These are phyloP conservation scores for Zelleria hepariella DNA, from an alignment of 2,888 invertebrate genomes.

Conservation along the genomic window DNA sequence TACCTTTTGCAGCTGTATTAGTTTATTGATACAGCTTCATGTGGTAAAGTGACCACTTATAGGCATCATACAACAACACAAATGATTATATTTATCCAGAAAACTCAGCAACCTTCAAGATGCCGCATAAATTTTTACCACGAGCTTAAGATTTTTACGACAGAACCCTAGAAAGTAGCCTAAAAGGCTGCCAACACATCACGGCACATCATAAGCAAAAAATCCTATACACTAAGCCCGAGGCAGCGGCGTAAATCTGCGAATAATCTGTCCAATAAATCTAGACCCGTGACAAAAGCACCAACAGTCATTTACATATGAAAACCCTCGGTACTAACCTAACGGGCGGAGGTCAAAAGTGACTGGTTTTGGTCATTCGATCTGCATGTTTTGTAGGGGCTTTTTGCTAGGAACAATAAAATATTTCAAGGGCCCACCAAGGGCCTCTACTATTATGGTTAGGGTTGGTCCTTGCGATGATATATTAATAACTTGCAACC, in stretches of 20 bases:
- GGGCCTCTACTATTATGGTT: constrained; percentile 20
- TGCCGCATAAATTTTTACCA: too few species aligned
- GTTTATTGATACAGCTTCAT: too few species aligned
- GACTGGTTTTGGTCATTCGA: not conserved
- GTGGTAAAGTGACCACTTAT: too few species aligned
- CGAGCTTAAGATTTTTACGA: too few species aligned
- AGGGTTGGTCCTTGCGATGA: constrained; percentile 19
- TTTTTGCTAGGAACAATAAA: constrained; percentile 8
- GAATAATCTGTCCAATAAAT: constrained; percentile 4
- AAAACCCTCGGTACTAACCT: not conserved
- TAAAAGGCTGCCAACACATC: not conserved
- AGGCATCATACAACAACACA: too few species aligned
- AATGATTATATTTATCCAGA: too few species aligned
- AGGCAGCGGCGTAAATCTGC: not conserved
- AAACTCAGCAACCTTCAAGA: too few species aligned
- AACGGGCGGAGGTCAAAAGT: not conserved
- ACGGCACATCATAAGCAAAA: not conserved
- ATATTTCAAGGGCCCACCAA: constrained; percentile 12
- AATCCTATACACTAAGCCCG: not conserved
- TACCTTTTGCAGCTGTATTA: too few species aligned
- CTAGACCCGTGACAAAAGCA: constrained; percentile 5
- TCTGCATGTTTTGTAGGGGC: not conserved
- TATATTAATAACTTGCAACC: constrained; percentile 26
- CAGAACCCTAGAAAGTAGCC: too few species aligned
- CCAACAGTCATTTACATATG: constrained; percentile 7